Evolutionary conservation across 1,140 invertebrate genomes (phyloP).

Genomic region (Trichogramma pretiosum): DNA sequence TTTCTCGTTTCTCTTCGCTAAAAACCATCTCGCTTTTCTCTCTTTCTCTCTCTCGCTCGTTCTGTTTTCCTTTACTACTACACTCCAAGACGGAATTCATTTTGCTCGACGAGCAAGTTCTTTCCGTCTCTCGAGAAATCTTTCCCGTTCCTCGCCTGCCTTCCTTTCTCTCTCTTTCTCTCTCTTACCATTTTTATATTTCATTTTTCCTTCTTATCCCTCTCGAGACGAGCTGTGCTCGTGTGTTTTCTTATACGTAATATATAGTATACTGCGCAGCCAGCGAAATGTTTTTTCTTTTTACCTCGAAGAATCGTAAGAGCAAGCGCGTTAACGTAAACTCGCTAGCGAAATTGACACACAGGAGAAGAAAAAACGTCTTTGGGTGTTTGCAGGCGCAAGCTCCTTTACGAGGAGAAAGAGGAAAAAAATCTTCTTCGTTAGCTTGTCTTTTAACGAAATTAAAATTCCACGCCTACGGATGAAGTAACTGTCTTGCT

Average conservation of each 20-base stretch:
- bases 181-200: background rate
- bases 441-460: slow-evolving; percentile 11
- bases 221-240: background rate
- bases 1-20: slow-evolving; percentile 11
- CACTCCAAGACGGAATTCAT: slow-evolving; percentile 34
- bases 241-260: slow-evolving; percentile 9
- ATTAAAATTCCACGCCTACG: slow-evolving; percentile 10
- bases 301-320: slow-evolving; percentile 2
- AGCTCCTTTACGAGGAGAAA: background rate
- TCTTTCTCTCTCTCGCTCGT: background rate
- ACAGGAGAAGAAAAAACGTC: slow-evolving; percentile 6
- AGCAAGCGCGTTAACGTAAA: slow-evolving; percentile 8
- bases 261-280: background rate
- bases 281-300: background rate
- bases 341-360: slow-evolving; percentile 6
- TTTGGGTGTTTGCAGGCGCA: background rate
- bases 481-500: background rate
- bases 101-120: slow-evolving; percentile 28
- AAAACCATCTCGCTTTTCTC: background rate
- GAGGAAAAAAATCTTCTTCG: slow-evolving; percentile 6
- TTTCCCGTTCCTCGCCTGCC: slow-evolving; percentile 18
- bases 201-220: slow-evolving; percentile 1
- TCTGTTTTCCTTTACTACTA: slow-evolving; percentile 3
- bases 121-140: slow-evolving; percentile 37
- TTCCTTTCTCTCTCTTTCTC: slow-evolving; percentile 9